Conservation (phyloP, 2,797 vertebrate species). For the Lutjanus argentimaculatus region DNA sequence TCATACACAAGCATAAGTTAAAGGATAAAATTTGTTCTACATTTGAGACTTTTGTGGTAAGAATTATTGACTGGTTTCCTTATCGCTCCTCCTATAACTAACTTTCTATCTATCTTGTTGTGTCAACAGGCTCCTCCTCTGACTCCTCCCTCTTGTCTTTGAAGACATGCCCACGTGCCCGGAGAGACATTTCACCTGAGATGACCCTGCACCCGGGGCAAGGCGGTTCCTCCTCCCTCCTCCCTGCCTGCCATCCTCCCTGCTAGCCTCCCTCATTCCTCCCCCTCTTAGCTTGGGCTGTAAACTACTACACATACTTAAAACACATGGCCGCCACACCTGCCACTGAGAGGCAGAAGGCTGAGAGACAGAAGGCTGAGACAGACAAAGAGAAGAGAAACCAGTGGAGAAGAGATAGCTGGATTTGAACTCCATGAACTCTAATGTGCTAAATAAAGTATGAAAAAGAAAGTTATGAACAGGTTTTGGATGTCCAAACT, state of each 20-base stretch:
- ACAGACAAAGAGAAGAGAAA: constrained; percentile 49
- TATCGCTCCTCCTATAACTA: constrained; percentile 24
- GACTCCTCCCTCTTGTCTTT: constrained; percentile 59
- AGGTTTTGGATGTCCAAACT: too few species aligned
- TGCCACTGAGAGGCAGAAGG: constrained; percentile 65
- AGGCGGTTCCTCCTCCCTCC: constrained; percentile 52
- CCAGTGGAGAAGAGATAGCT: constrained; percentile 2
- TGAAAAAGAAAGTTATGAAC: not conserved
- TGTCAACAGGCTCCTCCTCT: constrained; percentile 59
- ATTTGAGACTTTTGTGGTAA: constrained; percentile 3
- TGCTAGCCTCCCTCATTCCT: constrained; percentile 46
- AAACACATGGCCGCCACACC: constrained; percentile 79
- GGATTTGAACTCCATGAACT: not conserved
- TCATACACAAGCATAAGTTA: not conserved
- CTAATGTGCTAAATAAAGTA: constrained; percentile 7
- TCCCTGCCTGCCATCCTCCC: not conserved
- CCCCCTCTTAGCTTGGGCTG: constrained; percentile 57
- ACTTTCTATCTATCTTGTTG: constrained; percentile 41
- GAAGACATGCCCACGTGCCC: constrained; percentile 68
- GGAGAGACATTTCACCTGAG: constrained; percentile 81
- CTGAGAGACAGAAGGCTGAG: constrained; percentile 45
- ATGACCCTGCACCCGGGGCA: constrained; percentile 77
- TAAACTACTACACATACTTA: constrained; percentile 74
- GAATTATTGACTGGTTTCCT: constrained; percentile 29
- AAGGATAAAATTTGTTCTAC: not conserved